Conservation (phyloP, 2,888 invertebrate species). For the Gibbula magus region DNA sequence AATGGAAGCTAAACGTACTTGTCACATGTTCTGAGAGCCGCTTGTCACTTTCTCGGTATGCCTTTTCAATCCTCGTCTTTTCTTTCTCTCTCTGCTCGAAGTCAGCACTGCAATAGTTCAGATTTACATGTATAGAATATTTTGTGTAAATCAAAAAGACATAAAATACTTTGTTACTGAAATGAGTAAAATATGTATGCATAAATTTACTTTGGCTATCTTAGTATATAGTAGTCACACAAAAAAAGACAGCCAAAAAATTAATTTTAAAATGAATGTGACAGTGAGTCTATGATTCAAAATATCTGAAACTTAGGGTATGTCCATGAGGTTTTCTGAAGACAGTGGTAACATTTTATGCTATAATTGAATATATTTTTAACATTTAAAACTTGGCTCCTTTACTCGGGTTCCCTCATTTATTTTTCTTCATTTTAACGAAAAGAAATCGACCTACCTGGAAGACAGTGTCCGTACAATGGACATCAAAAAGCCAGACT, state of each 20-base stretch:
- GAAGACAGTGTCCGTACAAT: slow-evolving; percentile 95
- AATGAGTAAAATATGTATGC: too few species aligned
- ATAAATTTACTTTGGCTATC: too few species aligned
- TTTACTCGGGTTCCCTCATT: not conserved
- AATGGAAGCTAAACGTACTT: slow-evolving; percentile 56
- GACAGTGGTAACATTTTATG: too few species aligned
- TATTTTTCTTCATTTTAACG: not conserved
- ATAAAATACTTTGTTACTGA: not conserved
- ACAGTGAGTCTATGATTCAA: not conserved
- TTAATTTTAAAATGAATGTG: not conserved
- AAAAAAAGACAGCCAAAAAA: too few species aligned
- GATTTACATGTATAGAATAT: not conserved
- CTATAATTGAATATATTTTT: not conserved
- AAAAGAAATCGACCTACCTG: slow-evolving; percentile 77
- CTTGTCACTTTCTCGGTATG: slow-evolving; percentile 93
- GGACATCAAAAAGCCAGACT: slow-evolving; percentile 83
- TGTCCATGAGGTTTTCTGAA: too few species aligned
- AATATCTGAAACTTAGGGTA: too few species aligned
- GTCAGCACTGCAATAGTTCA: slow-evolving; percentile 60
- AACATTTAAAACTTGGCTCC: not conserved
- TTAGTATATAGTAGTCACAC: too few species aligned
- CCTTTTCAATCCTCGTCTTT: slow-evolving; percentile 93
- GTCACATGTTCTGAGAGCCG: slow-evolving; percentile 91
- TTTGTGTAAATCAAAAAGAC: not conserved
- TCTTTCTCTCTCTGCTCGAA: slow-evolving; percentile 84